Evolutionary conservation across 2,888 invertebrate genomes (phyloP), one percentile per base, ranked within the genome.

Genomic region (Cryptosula pallasiana): DNA sequence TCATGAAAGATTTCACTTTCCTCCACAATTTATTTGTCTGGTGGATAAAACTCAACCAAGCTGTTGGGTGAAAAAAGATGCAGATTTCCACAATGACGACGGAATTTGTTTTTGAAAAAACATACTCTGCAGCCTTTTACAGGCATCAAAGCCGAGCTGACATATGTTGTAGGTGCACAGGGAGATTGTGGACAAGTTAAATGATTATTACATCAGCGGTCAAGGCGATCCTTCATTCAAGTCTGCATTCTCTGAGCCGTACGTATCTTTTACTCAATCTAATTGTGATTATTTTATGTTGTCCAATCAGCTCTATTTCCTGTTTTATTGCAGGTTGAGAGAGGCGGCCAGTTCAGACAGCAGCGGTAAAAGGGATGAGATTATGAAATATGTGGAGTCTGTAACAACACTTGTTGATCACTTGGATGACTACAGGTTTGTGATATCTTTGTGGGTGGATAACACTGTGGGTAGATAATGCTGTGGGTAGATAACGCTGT

Each of bases 191-290:
- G 95, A 96, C 81, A 95, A 95, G 82, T 86, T 95, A 77, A 96
- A 96, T 86, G 91, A 93, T 75, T 87, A 95, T 34, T 92, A 96
- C 69, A 94, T 94, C 73, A 93, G 94, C 80, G 94, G 94, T 83
- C 94, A 95, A 81, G 95, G 95, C 0, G 95, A 96, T 79, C 93
- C 93, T 81, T 93, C 95, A 81, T 96, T 95, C 82, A 88, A 93
- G 74, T 89, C 93, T 75, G 88, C 96, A n/a, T 96, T 96, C 83
- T 93, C 94, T 81, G 93, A 94, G 72, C 95, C 95, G 95, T 95
- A 88, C 93, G 94, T 91, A 77, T 71, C 32, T 5, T 45, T 20
- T 45, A 5, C 20, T 45, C 20, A 5, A 13, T 45, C 5, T 45
- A 45, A 5, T 5, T 45, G 45, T 45, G 20, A 13, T 45, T 45